These are phyloP conservation scores for Magallana angulata DNA, from an alignment of 1,140 invertebrate species.

Conservation along the genomic window DNA sequence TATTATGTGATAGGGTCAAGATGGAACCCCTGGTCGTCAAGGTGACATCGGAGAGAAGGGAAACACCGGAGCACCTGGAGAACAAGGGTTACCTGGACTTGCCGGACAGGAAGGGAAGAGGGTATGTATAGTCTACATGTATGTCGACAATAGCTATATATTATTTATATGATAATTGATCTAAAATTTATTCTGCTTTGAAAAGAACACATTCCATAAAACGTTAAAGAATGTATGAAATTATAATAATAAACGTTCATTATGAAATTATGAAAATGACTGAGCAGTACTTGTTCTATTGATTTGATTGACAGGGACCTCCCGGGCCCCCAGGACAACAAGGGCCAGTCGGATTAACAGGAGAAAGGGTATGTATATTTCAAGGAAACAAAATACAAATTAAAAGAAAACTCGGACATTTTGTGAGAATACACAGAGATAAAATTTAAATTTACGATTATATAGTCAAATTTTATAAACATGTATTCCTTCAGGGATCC, in stretches of 20 bases:
- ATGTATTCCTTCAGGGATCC: conserved; percentile 56
- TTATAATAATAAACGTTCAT: background rate
- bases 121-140: conserved; percentile 28
- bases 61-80: conserved; percentile 67
- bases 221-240: background rate
- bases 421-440: no score
- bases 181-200: no score
- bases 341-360: conserved; percentile 55
- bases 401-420: no score
- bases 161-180: no score
- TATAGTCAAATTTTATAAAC: background rate
- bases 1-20: conserved; percentile 57
- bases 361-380: conserved; percentile 52
- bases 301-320: conserved; percentile 52
- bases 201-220: no score
- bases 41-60: conserved; percentile 68
- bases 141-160: background rate
- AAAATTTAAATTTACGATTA: no score
- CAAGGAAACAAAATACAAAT: no score
- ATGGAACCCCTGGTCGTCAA: conserved; percentile 57
- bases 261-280: background rate
- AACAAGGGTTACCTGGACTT: conserved; percentile 66
- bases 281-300: background rate
- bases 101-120: conserved; percentile 67
- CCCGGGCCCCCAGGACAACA: conserved; percentile 55